phyloP scores from a whole-genome alignment of 2,797 vertebrate genomes.

The Semotilus atromaculatus region DNA sequence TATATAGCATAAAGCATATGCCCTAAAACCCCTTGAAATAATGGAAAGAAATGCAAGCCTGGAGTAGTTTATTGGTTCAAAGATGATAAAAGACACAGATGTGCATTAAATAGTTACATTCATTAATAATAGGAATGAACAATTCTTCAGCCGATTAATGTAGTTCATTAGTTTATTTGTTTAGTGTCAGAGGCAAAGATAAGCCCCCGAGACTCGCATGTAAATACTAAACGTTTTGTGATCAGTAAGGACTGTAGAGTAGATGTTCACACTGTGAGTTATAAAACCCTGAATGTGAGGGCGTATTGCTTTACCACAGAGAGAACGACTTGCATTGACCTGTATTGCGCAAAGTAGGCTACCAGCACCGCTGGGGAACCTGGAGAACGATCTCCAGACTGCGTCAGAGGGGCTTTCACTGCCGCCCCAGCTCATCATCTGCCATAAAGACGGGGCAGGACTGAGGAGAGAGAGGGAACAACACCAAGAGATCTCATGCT shows the following conservation, averaged over 20 bases:
- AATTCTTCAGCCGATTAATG: not conserved
- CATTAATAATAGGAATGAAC: not conserved
- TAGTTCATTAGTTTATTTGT: not conserved
- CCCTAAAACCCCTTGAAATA: not conserved
- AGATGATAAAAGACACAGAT: not conserved
- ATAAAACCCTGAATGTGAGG: slow-evolving; percentile 39
- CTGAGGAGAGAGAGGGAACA: slow-evolving; percentile 23
- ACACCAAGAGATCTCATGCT: slow-evolving; percentile 11
- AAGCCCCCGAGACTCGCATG: not conserved
- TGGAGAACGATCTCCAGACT: slow-evolving; percentile 55
- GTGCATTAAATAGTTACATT: not conserved
- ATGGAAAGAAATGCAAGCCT: not conserved
- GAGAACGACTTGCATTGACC: slow-evolving; percentile 55
- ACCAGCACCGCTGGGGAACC: slow-evolving; percentile 51
- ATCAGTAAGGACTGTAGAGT: slow-evolving; percentile 11
- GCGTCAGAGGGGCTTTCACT: slow-evolving; percentile 60
- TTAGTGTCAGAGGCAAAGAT: not conserved
- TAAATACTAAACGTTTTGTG: not conserved
- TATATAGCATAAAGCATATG: not conserved
- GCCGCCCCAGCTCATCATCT: slow-evolving; percentile 51
- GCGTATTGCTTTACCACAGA: slow-evolving; percentile 22
- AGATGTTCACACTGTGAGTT: not conserved
- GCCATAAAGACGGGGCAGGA: slow-evolving; percentile 55
- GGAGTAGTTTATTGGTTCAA: not conserved
- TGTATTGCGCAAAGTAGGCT: slow-evolving; percentile 64